A percentile compares a stretch with the other conserved stretches of the same genome.
These are phyloP conservation scores for Hyles lineata DNA, from an alignment of 2,888 invertebrate species.

Conservation along the genomic window DNA sequence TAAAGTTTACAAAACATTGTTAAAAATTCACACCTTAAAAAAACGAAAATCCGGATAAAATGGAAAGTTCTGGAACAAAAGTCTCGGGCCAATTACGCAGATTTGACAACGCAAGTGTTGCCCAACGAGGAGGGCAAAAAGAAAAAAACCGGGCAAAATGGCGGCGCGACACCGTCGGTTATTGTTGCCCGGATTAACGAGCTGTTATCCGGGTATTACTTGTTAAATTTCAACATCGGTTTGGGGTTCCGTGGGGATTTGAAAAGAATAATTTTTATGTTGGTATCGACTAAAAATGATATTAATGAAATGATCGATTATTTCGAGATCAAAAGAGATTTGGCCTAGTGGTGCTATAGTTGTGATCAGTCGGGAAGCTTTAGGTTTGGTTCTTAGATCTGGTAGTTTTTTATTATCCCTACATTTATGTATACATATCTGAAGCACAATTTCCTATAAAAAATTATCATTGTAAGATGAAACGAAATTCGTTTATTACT, in stretches of 20 bases:
- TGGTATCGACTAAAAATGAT: too few species aligned
- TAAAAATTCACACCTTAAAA: slow-evolving; percentile 9
- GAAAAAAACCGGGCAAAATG: slow-evolving; percentile 11
- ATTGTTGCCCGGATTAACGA: slow-evolving; percentile 24
- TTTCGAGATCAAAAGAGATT: neutral
- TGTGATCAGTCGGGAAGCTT: too few species aligned
- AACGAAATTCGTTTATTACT: too few species aligned
- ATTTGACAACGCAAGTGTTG: slow-evolving; percentile 16
- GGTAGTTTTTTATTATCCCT: too few species aligned
- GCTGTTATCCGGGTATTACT: slow-evolving; percentile 7
- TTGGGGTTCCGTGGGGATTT: neutral
- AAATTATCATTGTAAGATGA: too few species aligned
- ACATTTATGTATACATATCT: too few species aligned
- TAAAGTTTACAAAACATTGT: neutral
- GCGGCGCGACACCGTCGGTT: slow-evolving; percentile 10
- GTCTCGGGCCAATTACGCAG: slow-evolving; percentile 7
- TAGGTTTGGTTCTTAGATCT: too few species aligned
- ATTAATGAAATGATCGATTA: too few species aligned
- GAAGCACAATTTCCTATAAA: too few species aligned
- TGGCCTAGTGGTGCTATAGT: too few species aligned
- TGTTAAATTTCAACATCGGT: neutral
- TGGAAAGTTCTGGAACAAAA: neutral
- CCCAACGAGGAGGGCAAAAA: neutral
- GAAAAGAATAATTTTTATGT: neutral
- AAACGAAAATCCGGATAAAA: neutral